Base-by-base conservation (phyloP, 2,797 vertebrate genomes). In the Tadarida brasiliensis region DNA sequence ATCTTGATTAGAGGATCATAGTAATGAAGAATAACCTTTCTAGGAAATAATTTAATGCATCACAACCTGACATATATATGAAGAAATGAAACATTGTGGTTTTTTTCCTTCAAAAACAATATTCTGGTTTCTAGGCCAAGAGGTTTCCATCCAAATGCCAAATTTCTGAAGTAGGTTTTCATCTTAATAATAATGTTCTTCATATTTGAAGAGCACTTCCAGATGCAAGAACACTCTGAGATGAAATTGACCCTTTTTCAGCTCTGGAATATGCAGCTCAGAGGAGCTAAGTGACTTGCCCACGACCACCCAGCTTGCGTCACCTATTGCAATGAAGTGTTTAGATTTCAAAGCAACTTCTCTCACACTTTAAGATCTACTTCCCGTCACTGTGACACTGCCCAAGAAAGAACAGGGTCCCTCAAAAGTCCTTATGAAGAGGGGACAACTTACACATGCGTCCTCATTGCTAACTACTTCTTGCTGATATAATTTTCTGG, bases 401-500 rank as follows among this genome's bases (percentile, higher is more conserved):
- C 54, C 35, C 5, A 0, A 63, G 20, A 71, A 63, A 51, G 11
- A 59, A 26, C 14, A 12, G 59, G 33, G 12, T 17, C 44, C 71
- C 6, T 63, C 19, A 20, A 76, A 5, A 15, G 26, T 35, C 26
- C 35, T 11, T 61, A 35, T 16, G 7, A 57, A 20, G 59, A 33
- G 0, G 4, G 51, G 14, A 20, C 61, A 9, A 12, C 17, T 59
- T 44, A 33, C 1, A 59, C 10, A 24, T 0, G 1, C 16, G 7
- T 28, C 57, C 57, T 39, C 49, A 26, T 26, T 7, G 19, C 14
- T 87, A 30, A 9, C 49, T 11, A 19, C 26, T 8, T 56, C 16
- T 15, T 73, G 39, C 61, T 14, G 6, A 7, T 47, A 7, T 30
- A 39, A 85, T 44, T 63, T 30, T 35, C 19, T 49, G 44, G 14